Percentiles rank a stretch among this genome's conserved stretches.
Evolutionary conservation across 2,888 invertebrate genomes (phyloP).

Genomic region (Hirtodrosophila cameraria): DNA sequence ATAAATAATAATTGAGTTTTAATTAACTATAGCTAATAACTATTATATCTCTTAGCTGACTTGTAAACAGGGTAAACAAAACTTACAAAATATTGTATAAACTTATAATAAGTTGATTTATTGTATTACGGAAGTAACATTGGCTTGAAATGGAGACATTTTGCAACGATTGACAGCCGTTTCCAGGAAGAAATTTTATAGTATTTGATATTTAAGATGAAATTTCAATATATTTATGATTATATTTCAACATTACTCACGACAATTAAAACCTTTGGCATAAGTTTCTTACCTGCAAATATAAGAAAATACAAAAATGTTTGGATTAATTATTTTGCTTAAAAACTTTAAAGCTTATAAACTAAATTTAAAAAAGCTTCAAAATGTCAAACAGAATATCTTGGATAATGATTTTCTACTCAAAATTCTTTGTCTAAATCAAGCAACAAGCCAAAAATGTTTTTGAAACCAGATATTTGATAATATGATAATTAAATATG

Average conservation of each 20-base stretch:
- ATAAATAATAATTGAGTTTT: too few relatives aligned
- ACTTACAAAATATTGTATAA: too few relatives aligned
- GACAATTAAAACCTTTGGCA: neutral
- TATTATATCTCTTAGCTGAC: neutral
- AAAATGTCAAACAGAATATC: too few relatives aligned
- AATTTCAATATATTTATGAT: constrained; percentile 3
- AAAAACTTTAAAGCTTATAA: neutral
- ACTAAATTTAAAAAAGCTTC: too few relatives aligned
- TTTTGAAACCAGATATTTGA: too few relatives aligned
- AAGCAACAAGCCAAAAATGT: neutral
- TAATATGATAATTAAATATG: constrained; percentile 59
- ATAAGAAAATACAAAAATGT: neutral
- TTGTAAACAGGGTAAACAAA: constrained; percentile 29
- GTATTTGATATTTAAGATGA: constrained; percentile 15
- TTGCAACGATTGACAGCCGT: constrained; percentile 10
- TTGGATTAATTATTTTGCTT: too few relatives aligned
- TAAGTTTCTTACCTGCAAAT: constrained; percentile 59
- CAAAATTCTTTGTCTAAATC: neutral
- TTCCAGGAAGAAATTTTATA: constrained; percentile 23
- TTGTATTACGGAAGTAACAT: constrained; percentile 70
- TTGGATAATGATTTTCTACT: too few relatives aligned
- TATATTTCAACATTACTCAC: constrained; percentile 20
- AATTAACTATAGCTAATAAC: too few relatives aligned
- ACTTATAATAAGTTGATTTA: too few relatives aligned
- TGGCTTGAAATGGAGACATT: constrained; percentile 62